phyloP scores from a whole-genome alignment of 2,888 invertebrate genomes.

The Trissonchulus latispiculum region DNA sequence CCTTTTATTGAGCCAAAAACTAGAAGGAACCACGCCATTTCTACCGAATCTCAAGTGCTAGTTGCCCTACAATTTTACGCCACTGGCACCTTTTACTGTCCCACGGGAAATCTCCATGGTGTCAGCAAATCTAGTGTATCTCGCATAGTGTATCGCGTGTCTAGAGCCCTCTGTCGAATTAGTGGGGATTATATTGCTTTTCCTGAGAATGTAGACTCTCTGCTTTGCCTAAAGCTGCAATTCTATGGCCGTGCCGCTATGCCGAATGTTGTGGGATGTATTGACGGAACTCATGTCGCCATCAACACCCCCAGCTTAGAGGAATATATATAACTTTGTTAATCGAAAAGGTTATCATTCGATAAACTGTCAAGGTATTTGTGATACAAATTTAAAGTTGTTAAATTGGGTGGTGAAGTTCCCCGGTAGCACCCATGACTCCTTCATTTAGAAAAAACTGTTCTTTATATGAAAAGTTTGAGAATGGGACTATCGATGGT shows the following conservation, averaged over 20 bases:
- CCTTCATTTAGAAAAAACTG: slow-evolving; percentile 26
- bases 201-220: not conserved
- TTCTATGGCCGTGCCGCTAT: slow-evolving; percentile 21
- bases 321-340: slow-evolving; percentile 26
- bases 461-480: slow-evolving; percentile 22
- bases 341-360: slow-evolving; percentile 31
- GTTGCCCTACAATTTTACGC: not conserved
- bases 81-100: not conserved
- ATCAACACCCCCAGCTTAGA: slow-evolving; percentile 26
- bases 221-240: not conserved
- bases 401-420: slow-evolving; percentile 28
- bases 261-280: slow-evolving; percentile 30
- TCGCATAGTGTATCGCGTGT: not conserved
- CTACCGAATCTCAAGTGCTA: not conserved
- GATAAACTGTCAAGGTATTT: slow-evolving; percentile 31
- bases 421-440: slow-evolving; percentile 32
- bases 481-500: slow-evolving; percentile 20
- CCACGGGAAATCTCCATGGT: not conserved
- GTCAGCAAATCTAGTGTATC: not conserved
- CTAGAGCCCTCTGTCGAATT: not conserved
- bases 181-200: not conserved
- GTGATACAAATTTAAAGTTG: slow-evolving; percentile 24
- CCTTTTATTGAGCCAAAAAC: not conserved
- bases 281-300: slow-evolving; percentile 32
- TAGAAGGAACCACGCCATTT: not conserved